Percentiles rank a stretch among this genome's conserved stretches.
phyloP scores from a whole-genome alignment of 2,113 vertebrate species.

The Mesocricetus auratus region DNA sequence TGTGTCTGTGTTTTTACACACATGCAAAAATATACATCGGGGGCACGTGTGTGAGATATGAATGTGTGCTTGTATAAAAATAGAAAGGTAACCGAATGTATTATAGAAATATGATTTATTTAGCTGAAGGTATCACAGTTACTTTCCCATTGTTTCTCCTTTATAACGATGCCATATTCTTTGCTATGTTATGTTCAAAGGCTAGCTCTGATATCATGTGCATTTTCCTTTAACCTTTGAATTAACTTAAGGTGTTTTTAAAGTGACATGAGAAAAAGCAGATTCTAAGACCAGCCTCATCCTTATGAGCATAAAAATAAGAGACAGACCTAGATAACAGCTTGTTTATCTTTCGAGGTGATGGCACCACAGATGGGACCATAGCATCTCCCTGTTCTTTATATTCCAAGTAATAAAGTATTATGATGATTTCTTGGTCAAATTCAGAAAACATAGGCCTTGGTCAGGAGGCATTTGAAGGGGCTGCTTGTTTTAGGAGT shows the following conservation, averaged over 20 bases:
- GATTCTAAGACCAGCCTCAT: conserved; percentile 86
- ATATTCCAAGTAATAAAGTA: conserved; percentile 78
- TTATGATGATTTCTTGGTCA: conserved; percentile 76
- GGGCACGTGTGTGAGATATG: conserved; percentile 86
- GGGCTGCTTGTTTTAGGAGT: conserved; percentile 72
- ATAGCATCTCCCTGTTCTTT: too few species aligned
- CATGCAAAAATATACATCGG: conserved; percentile 88
- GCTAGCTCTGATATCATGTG: conserved; percentile 89
- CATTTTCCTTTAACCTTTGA: conserved; percentile 80
- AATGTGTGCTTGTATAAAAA: conserved; percentile 87
- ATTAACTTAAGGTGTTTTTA: conserved; percentile 83
- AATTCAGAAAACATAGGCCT: conserved; percentile 67
- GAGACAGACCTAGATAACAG: conserved; percentile 19
- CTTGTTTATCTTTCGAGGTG: conserved; percentile 73
- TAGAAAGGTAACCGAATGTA: conserved; percentile 88
- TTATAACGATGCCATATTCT: conserved; percentile 86
- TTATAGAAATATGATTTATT: conserved; percentile 87
- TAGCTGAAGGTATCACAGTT: conserved; percentile 83
- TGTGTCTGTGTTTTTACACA: conserved; percentile 87
- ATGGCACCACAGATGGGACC: conserved; percentile 78
- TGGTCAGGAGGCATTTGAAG: conserved; percentile 71
- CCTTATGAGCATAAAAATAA: conserved; percentile 70
- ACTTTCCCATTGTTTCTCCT: conserved; percentile 85
- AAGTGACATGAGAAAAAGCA: conserved; percentile 85
- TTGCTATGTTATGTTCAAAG: conserved; percentile 87